phyloP scores from a whole-genome alignment of 2,113 vertebrate species.

The Pontoporia blainvillei region DNA sequence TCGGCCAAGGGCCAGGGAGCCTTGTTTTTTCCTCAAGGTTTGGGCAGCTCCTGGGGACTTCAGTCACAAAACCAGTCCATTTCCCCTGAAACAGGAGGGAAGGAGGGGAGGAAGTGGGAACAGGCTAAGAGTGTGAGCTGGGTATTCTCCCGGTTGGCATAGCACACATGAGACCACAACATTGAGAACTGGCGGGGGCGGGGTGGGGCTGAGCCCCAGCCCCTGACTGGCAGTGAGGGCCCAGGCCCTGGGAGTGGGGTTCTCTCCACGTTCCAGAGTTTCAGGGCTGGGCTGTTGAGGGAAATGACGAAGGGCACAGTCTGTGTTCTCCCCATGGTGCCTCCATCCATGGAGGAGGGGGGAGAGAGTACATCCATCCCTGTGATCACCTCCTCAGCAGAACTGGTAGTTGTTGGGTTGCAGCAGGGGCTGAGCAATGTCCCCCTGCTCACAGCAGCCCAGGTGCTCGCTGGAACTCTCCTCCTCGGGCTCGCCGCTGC shows the following conservation, averaged over 20 bases:
- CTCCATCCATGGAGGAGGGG: background rate
- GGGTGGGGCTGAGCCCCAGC: conserved; percentile 15
- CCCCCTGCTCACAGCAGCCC: conserved; percentile 87
- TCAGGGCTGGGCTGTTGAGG: conserved; percentile 24
- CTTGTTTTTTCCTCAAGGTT: background rate
- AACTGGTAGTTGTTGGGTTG: conserved; percentile 97
- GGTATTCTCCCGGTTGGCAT: background rate
- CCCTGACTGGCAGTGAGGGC: conserved; percentile 62
- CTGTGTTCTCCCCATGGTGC: background rate
- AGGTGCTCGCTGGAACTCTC: conserved; percentile 82
- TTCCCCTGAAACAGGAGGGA: background rate
- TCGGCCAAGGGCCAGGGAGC: background rate
- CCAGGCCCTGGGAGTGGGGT: background rate
- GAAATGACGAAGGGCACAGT: conserved; percentile 25
- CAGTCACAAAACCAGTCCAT: background rate
- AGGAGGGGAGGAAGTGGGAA: background rate
- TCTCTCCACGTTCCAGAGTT: background rate
- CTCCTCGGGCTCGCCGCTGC: conserved; percentile 60
- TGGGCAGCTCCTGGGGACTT: background rate
- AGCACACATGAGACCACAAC: background rate
- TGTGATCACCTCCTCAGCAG: conserved; percentile 78
- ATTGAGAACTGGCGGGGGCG: background rate
- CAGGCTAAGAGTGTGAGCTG: background rate
- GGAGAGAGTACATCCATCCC: background rate
- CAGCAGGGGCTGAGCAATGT: conserved; percentile 86